Evolutionary conservation across 1,140 invertebrate genomes (phyloP), one percentile per base, ranked within the genome.

Genomic region (Scaptomyza graminum): DNA sequence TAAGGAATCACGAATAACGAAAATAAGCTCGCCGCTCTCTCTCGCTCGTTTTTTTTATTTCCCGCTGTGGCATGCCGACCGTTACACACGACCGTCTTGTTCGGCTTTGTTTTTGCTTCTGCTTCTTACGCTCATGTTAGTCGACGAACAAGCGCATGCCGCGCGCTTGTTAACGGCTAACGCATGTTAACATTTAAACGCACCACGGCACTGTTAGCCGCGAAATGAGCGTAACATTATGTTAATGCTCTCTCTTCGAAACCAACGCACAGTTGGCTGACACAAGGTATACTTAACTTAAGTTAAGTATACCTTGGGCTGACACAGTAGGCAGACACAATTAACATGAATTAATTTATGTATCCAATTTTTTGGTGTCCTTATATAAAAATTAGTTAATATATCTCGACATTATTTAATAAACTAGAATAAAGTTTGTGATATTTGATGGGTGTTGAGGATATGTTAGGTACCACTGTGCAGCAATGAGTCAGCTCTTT

Each of bases 91-190:
- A 43, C 69, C 69, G 69, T 37, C 50, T 55, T 55, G 69, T 72
- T 67, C 63, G 63, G 50, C 69, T 65, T 66, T 66, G 39, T 57
- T 71, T 59, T 59, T 66, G 62, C 68, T 55, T 71, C 68, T 71
- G 68, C 39, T 66, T 66, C 47, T 46, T 57, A 16, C 51, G 64
- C 37, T 50, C 50, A 47, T 41, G 52, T 25, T 50, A 13, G 28
- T 9, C 28, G 50, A 54, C 43, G 49, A 31, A 59, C 22, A 57
- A 28, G 7, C 8, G n/a, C 28, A 28, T 13, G 61, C 41, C 16
- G 15, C 11, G 12, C 16, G 12, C 12, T n/a, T 12, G 59, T 54
- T 37, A 61, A 46, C 16, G 16, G 16, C 28, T 46, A 37, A 50
- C 66, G 54, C 66, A 69, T 62, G 57, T 41, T 46, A n/a, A 54